Percentiles rank a stretch among this genome's conserved stretches.
Conservation (phyloP, 1,140 invertebrate genomes). For the Drosophila mojavensis region DNA sequence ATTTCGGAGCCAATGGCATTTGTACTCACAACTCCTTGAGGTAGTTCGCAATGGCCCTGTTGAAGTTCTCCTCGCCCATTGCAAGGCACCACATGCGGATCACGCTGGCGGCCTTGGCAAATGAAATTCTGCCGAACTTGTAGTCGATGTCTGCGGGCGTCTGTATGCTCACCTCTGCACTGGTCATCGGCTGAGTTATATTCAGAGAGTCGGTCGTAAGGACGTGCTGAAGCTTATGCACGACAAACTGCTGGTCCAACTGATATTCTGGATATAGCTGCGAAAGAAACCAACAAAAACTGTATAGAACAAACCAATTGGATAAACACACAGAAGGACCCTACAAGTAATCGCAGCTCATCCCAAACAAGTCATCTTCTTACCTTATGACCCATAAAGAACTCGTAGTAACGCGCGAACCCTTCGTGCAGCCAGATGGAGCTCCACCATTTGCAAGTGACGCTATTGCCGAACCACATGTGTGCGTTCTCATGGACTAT, state of each 20-base stretch:
- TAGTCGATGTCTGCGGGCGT: constrained; percentile 82
- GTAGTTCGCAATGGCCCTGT: constrained; percentile 86
- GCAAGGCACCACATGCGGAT: constrained; percentile 89
- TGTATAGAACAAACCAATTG: no score
- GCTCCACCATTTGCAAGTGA: constrained; percentile 88
- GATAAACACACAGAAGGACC: no score
- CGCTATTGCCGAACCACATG: constrained; percentile 88
- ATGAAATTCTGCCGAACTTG: constrained; percentile 86
- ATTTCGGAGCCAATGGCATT: background rate
- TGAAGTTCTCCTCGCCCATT: constrained; percentile 87
- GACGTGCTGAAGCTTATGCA: constrained; percentile 87
- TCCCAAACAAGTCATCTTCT: constrained; percentile 52
- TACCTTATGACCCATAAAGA: constrained; percentile 84
- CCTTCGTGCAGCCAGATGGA: constrained; percentile 88
- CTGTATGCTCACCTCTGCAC: constrained; percentile 72
- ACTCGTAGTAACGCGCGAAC: constrained; percentile 88
- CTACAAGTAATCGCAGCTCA: no score
- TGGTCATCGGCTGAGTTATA: constrained; percentile 86
- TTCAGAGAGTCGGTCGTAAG: constrained; percentile 87
- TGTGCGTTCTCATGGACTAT: constrained; percentile 87
- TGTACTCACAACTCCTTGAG: constrained; percentile 84
- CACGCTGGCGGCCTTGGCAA: constrained; percentile 88
- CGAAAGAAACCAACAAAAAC: background rate
- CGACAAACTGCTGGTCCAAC: constrained; percentile 85
- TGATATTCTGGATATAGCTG: constrained; percentile 83